Percentiles rank a stretch among this genome's conserved stretches.
Conservation (phyloP, 2,113 vertebrate genomes). For the Pagrus major region DNA sequence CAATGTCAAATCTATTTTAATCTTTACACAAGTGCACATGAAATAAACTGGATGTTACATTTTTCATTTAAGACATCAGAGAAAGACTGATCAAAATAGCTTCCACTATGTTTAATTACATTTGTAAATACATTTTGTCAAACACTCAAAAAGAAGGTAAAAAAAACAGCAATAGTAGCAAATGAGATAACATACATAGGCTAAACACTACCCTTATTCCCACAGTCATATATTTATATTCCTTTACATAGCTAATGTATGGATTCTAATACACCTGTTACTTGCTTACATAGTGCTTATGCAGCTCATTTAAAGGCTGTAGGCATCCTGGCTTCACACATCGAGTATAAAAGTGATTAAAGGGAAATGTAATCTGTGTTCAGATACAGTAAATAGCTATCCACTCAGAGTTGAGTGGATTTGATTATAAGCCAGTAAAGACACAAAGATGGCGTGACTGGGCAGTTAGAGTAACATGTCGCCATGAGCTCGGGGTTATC, state of each 20-base stretch:
- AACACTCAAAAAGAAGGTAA: not conserved
- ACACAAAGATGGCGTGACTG: slow-evolving; percentile 10
- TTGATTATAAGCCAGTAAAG: slow-evolving; percentile 13
- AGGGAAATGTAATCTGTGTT: not conserved
- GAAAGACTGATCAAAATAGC: not conserved
- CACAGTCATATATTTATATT: not conserved
- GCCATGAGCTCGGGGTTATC: slow-evolving; percentile 54
- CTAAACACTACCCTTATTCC: not conserved
- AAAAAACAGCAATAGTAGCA: not conserved
- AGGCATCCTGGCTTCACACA: not conserved
- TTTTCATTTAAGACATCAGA: not conserved
- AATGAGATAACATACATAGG: not conserved
- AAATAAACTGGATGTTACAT: not conserved
- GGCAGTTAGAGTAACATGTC: slow-evolving; percentile 46
- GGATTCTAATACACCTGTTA: not conserved
- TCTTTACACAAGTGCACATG: slow-evolving; percentile 8
- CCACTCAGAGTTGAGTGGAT: slow-evolving; percentile 18
- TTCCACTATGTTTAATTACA: not conserved
- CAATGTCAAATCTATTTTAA: not conserved
- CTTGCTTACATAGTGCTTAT: not conserved
- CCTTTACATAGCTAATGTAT: not conserved
- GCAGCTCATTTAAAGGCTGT: slow-evolving; percentile 1
- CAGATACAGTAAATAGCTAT: not conserved
- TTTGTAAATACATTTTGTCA: not conserved
- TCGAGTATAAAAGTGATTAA: slow-evolving; percentile 5